Base-by-base conservation (phyloP, 2,888 invertebrate genomes). In the Heliconius sara region DNA sequence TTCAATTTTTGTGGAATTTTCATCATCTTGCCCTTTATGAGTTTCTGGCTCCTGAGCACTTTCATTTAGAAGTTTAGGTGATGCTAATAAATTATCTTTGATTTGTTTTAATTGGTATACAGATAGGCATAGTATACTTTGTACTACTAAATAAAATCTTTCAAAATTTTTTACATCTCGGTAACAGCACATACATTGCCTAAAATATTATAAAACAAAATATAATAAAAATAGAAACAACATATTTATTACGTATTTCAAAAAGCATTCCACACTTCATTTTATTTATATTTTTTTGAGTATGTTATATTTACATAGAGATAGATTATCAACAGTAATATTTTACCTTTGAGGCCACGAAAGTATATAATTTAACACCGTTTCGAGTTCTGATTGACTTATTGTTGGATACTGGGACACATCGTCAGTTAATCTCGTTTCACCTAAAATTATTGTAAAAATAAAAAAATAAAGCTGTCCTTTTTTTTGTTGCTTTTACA, bases 141-240 rank as follows among this genome's bases (percentile, higher is more conserved):
- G 98, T 65, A 98, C 97, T 86, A 99, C 96, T 88, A 97, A 96
- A 91, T 98, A 98, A 91, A 99, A 98, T 85, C 98, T 96, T 90
- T 99, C 99, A 93, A 98, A 97, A 93, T 99, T 99, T 92, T 98
- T 98, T 80, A 97, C 96, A 94, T 99, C 99, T 86, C 98, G 96
- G 92, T 98, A 99, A 93, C 98, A 98, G 93, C 99, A 99, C 97
- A 98, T 98, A 90, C 99, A 99, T 95, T 99, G 99, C 90, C 98
- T 98, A 92, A 81, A 96, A 95, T 70, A 60, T 82, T 84, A 85
- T 80, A 84, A 73, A 80, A 82, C 71, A 10, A 60, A 77, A 77
- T 34, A 4, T 27, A 71, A 10, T 25, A 52, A 25, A 71, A n/a
- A 67, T 34, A 6, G 3, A 22, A 66, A 22, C 66, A 19, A 25